These are phyloP conservation scores for Pogonophryne albipinna DNA, from an alignment of 2,797 vertebrate genomes.

Conservation along the genomic window DNA sequence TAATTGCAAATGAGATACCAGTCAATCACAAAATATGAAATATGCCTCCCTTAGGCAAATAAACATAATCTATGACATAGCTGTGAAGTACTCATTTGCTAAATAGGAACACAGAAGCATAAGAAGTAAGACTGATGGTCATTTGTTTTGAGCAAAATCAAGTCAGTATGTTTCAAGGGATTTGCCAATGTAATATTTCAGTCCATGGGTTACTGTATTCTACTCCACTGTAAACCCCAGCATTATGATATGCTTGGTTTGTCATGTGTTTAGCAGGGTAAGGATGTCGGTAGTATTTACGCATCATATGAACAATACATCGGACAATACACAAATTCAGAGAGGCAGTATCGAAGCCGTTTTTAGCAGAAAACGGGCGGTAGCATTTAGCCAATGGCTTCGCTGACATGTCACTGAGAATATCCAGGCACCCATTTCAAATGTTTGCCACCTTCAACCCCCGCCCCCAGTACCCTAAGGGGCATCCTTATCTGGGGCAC, in stretches of 20 bases:
- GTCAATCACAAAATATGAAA: conserved; percentile 31
- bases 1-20: conserved; percentile 47
- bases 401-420: conserved; percentile 48
- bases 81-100: conserved; percentile 17
- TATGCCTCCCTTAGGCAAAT: neutral
- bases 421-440: conserved; percentile 49
- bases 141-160: conserved; percentile 13
- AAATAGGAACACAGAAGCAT: neutral
- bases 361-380: neutral
- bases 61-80: conserved; percentile 34
- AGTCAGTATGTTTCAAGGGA: neutral
- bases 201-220: neutral
- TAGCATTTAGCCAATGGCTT: conserved; percentile 24
- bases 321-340: conserved; percentile 22
- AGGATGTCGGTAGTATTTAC: neutral
- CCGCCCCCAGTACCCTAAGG: conserved; percentile 50
- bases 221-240: neutral
- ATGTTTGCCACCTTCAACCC: conserved; percentile 35
- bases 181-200: neutral
- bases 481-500: conserved; percentile 71
- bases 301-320: neutral
- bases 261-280: neutral
- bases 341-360: neutral
- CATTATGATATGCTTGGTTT: neutral
- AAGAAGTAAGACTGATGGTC: neutral